Percentiles rank a stretch among this genome's conserved stretches.
These are phyloP conservation scores for Grapholita molesta DNA, from an alignment of 1,140 invertebrate genomes.

Conservation along the genomic window DNA sequence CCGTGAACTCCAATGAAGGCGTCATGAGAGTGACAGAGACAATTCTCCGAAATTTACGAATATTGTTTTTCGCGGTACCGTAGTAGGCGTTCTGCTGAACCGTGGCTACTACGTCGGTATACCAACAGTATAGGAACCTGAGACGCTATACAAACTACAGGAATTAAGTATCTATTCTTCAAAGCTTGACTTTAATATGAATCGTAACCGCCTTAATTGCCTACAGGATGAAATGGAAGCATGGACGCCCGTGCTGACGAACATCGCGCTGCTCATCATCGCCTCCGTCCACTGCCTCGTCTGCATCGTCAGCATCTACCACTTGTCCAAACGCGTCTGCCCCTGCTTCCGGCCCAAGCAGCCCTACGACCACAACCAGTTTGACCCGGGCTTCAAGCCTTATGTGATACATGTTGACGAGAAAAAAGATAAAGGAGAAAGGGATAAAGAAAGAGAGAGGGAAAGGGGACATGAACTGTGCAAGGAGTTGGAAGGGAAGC, in stretches of 20 bases:
- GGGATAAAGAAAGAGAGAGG: conserved; percentile 36
- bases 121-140: no score
- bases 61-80: no score
- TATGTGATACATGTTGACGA: conserved; percentile 62
- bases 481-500: conserved; percentile 63
- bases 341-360: conserved; percentile 76
- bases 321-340: conserved; percentile 77
- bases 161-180: no score
- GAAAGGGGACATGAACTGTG: conserved; percentile 57
- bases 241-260: conserved; percentile 78
- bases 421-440: conserved; percentile 48
- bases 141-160: no score
- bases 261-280: conserved; percentile 78
- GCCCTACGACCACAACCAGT: conserved; percentile 74
- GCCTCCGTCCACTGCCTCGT: conserved; percentile 76
- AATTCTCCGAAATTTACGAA: no score
- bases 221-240: conserved; percentile 65
- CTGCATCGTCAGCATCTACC: conserved; percentile 76
- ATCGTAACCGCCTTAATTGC: not conserved
- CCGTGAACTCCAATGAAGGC: no score
- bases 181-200: not conserved
- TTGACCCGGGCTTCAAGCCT: conserved; percentile 64
- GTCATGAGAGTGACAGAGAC: no score
- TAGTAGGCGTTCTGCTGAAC: no score
- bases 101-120: no score